These are phyloP conservation scores for Callipepla californica DNA, from an alignment of 2,113 vertebrate species.

Conservation along the genomic window DNA sequence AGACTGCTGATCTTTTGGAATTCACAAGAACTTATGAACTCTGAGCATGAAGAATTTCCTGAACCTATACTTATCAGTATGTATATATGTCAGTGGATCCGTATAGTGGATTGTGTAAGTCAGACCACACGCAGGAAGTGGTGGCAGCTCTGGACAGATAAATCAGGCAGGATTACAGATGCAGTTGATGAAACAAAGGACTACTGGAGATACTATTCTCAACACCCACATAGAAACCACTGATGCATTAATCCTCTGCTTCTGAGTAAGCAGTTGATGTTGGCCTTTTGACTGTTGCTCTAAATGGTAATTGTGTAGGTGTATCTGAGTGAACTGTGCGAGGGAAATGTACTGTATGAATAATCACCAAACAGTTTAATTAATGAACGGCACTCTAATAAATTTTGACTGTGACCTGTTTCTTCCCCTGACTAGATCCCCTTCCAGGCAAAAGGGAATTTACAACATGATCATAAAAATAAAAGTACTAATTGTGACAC, in stretches of 20 bases:
- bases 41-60: not conserved
- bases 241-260: not conserved
- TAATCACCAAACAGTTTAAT: not conserved
- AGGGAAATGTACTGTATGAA: not conserved
- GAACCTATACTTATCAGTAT: not conserved
- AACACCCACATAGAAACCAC: not conserved
- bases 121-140: not conserved
- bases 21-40: not conserved
- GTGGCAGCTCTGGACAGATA: not conserved
- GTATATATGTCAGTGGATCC: not conserved
- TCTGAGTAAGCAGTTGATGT: not conserved
- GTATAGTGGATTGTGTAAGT: not conserved
- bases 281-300: not conserved
- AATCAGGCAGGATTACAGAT: not conserved
- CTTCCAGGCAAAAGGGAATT: not conserved
- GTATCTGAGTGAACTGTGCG: not conserved
- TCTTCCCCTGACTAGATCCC: not conserved
- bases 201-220: not conserved
- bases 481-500: not conserved
- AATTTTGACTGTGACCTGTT: not conserved
- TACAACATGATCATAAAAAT: not conserved
- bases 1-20: not conserved
- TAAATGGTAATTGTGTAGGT: not conserved
- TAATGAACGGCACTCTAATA: not conserved
- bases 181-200: not conserved